A percentile compares a stretch with the other conserved stretches of the same genome.
Evolutionary conservation across 2,113 vertebrate species (phyloP).

Genomic region (Ciconia boyciana): DNA sequence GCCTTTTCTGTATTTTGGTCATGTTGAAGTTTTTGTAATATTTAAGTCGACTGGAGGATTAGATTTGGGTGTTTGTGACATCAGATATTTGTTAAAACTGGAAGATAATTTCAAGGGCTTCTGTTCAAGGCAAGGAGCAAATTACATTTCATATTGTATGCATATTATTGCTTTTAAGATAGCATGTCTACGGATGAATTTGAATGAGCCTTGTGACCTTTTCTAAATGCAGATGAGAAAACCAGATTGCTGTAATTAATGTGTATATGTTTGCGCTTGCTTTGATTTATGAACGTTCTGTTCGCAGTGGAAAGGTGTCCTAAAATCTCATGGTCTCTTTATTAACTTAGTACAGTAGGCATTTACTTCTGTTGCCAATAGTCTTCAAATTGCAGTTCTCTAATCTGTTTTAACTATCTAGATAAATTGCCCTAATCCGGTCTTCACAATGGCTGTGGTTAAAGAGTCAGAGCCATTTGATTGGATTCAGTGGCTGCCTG

Average conservation of each 20-base stretch:
- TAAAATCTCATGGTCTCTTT: slow-evolving; percentile 65
- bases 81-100: background rate
- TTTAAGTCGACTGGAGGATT: background rate
- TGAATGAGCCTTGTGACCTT: slow-evolving; percentile 39
- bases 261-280: background rate
- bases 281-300: slow-evolving; percentile 38
- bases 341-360: slow-evolving; percentile 78
- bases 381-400: slow-evolving; percentile 81
- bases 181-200: background rate
- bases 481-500: slow-evolving; percentile 83
- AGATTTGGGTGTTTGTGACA: background rate
- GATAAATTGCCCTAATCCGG: slow-evolving; percentile 86
- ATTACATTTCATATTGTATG: background rate
- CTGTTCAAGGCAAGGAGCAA: background rate
- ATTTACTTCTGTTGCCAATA: slow-evolving; percentile 80
- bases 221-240: slow-evolving; percentile 34
- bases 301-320: slow-evolving; percentile 20
- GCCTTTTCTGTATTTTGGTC: background rate
- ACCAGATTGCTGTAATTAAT: slow-evolving; percentile 3
- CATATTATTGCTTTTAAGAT: background rate
- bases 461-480: slow-evolving; percentile 85
- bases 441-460: slow-evolving; percentile 82
- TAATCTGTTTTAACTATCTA: slow-evolving; percentile 87
- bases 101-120: background rate
- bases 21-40: background rate